A percentile compares a stretch with the other conserved stretches of the same genome.
These are phyloP conservation scores for Myoxocephalus aenaeus DNA, from an alignment of 2,797 vertebrate genomes.

Conservation along the genomic window DNA sequence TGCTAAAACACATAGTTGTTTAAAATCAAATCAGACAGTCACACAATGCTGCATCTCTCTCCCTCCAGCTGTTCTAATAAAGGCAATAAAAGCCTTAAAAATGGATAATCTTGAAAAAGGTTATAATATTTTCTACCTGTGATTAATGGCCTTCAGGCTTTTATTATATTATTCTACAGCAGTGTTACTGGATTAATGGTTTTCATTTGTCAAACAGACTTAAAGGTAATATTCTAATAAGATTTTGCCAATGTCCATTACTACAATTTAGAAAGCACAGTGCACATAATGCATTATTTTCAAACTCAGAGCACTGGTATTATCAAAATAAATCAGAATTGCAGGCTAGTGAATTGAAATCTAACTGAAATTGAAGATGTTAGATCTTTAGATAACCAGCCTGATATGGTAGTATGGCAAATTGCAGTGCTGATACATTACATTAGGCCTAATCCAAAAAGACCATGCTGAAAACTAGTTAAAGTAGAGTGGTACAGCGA, in stretches of 20 bases:
- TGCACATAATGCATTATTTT: constrained; percentile 34
- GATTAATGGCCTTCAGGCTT: constrained; percentile 6
- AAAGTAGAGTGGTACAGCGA: constrained; percentile 30
- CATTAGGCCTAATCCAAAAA: constrained; percentile 36
- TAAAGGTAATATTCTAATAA: constrained; percentile 29
- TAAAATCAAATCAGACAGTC: neutral
- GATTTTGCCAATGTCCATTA: constrained; percentile 20
- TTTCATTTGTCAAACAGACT: constrained; percentile 39
- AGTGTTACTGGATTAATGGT: constrained; percentile 31
- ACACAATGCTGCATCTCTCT: neutral
- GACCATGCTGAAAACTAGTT: constrained; percentile 8
- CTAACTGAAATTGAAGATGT: constrained; percentile 10
- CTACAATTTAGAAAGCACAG: constrained; percentile 22
- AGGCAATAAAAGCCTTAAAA: neutral
- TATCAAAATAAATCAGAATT: constrained; percentile 39
- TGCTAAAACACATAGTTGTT: neutral
- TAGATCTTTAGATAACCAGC: constrained; percentile 9
- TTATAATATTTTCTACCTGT: neutral
- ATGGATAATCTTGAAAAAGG: neutral
- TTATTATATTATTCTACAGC: constrained; percentile 14
- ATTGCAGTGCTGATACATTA: constrained; percentile 11
- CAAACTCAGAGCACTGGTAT: constrained; percentile 30
- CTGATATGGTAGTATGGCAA: constrained; percentile 8
- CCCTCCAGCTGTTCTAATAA: neutral
- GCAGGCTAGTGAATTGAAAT: constrained; percentile 25